These are phyloP conservation scores for Poeciliopsis infans DNA, from an alignment of 2,797 vertebrate genomes.

Conservation along the genomic window DNA sequence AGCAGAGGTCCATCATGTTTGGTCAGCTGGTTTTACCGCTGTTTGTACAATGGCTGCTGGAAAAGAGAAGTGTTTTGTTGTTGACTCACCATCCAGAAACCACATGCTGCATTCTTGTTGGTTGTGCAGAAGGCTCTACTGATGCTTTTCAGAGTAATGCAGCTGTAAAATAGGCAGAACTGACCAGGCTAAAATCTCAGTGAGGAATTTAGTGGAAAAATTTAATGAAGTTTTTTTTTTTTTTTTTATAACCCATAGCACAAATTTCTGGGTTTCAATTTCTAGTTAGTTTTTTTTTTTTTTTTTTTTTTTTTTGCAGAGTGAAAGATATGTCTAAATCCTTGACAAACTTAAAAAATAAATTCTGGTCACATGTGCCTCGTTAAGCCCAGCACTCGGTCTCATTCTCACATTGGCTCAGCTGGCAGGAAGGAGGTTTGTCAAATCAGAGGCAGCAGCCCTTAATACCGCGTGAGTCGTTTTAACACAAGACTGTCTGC, in stretches of 20 bases:
- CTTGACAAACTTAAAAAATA: neutral
- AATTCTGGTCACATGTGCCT: neutral
- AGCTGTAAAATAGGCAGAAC: no score
- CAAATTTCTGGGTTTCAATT: neutral
- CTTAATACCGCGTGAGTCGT: slow-evolving; percentile 41
- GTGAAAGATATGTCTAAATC: neutral
- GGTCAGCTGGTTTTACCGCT: no score
- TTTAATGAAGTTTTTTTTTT: neutral
- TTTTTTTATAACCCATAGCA: neutral
- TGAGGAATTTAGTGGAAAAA: neutral
- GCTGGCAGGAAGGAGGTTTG: slow-evolving; percentile 43
- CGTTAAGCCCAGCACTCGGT: slow-evolving; percentile 3
- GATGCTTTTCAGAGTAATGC: no score
- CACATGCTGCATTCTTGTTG: no score
- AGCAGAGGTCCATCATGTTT: no score
- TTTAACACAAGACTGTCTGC: slow-evolving; percentile 48
- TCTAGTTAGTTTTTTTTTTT: neutral
- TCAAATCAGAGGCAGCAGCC: slow-evolving; percentile 31
- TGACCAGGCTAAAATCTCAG: neutral
- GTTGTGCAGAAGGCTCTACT: no score
- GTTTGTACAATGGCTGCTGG: no score
- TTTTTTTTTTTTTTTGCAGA: neutral
- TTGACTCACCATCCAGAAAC: no score
- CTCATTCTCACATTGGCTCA: slow-evolving; percentile 41
- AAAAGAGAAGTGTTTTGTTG: no score